A percentile compares a stretch with the other conserved stretches of the same genome.
Conservation (phyloP, 2,888 invertebrate genomes). For the Euplexia lucipara region DNA sequence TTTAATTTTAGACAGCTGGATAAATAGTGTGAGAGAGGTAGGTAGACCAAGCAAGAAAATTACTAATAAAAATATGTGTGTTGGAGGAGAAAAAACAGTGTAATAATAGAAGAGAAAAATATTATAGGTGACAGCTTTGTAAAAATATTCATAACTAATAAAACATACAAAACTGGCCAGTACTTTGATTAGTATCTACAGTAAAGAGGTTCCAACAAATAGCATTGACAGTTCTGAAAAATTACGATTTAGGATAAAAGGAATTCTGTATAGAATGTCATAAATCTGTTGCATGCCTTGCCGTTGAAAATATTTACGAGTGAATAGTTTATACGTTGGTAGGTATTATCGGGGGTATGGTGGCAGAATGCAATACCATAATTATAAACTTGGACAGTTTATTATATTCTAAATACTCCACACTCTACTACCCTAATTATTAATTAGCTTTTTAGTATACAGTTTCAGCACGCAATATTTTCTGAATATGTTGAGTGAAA, state of each 20-base stretch:
- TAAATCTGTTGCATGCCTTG: slow-evolving; percentile 44
- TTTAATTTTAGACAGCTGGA: slow-evolving; percentile 53
- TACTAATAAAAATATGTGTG: too few relatives aligned
- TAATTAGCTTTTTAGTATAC: slow-evolving; percentile 10
- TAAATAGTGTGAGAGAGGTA: too few relatives aligned
- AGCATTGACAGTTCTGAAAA: slow-evolving; percentile 45
- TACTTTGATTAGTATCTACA: too few relatives aligned
- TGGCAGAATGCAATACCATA: slow-evolving; percentile 8
- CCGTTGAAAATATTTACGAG: slow-evolving; percentile 36
- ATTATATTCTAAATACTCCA: neutral
- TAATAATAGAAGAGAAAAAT: too few relatives aligned
- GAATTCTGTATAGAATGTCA: slow-evolving; percentile 29
- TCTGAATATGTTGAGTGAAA: slow-evolving; percentile 3
- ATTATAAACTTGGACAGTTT: slow-evolving; percentile 9
- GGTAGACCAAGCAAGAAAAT: too few relatives aligned
- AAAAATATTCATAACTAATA: too few relatives aligned
- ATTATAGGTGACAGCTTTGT: too few relatives aligned
- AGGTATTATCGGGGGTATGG: neutral
- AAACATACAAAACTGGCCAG: too few relatives aligned
- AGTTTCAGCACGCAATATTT: slow-evolving; percentile 26
- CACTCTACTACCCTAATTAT: neutral
- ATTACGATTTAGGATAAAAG: slow-evolving; percentile 35
- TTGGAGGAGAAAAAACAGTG: too few relatives aligned
- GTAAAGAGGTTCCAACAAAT: too few relatives aligned
- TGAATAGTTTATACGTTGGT: slow-evolving; percentile 28